Percentiles rank a stretch among this genome's conserved stretches.
These are phyloP conservation scores for Ostrea edulis DNA, from an alignment of 1,140 invertebrate genomes.

Conservation along the genomic window DNA sequence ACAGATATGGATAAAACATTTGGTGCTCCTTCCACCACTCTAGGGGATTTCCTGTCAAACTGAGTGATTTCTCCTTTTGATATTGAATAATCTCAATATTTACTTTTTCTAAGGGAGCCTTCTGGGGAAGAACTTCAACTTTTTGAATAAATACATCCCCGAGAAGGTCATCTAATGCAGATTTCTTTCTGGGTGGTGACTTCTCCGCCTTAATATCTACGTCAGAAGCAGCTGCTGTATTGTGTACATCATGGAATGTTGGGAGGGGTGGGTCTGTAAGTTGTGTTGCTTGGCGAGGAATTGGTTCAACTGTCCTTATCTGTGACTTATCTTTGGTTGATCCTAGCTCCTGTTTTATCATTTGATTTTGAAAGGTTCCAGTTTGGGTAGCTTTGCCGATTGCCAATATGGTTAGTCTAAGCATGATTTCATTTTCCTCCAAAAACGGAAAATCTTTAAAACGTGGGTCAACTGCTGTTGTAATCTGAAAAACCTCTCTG, in stretches of 20 bases:
- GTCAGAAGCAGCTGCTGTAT: background rate
- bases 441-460: too few relatives aligned
- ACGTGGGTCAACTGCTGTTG: too few relatives aligned
- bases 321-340: background rate
- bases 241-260: background rate
- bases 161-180: background rate
- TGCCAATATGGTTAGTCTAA: too few relatives aligned
- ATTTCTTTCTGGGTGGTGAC: background rate
- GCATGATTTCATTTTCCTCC: too few relatives aligned
- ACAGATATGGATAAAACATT: background rate
- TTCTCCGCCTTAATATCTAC: background rate
- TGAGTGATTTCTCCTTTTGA: background rate
- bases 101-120: background rate
- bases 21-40: background rate
- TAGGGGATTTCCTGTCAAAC: background rate
- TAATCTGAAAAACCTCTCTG: too few relatives aligned
- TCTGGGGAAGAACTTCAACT: too few relatives aligned
- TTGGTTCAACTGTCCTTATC: background rate
- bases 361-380: background rate
- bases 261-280: background rate
- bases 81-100: background rate
- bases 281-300: background rate
- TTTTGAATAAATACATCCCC: too few relatives aligned
- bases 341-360: background rate
- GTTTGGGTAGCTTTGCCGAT: too few relatives aligned